These are phyloP conservation scores for Metridium senile DNA, from an alignment of 92 coral and sea anemone genomes.

Conservation along the genomic window DNA sequence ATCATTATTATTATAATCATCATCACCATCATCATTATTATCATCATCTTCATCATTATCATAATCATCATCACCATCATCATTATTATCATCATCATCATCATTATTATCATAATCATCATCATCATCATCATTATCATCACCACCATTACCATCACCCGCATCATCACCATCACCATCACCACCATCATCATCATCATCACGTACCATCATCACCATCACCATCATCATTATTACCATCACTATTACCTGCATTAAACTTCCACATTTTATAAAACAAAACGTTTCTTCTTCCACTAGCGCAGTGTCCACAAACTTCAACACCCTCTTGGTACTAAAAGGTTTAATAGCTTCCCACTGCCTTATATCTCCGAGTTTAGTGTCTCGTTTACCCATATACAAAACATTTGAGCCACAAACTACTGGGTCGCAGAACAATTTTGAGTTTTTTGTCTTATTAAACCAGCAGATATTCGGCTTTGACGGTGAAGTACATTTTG, in stretches of 20 bases:
- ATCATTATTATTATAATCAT: too few relatives aligned
- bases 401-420: not conserved
- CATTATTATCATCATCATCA: too few relatives aligned
- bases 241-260: slow-evolving; percentile 18
- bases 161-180: too few relatives aligned
- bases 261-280: slow-evolving; percentile 47
- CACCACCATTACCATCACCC: not conserved
- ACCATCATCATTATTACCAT: not conserved
- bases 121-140: not conserved
- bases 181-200: not conserved
- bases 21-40: not conserved
- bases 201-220: not conserved
- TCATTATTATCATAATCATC: too few relatives aligned
- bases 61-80: too few relatives aligned
- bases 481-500: not conserved
- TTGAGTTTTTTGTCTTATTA: not conserved
- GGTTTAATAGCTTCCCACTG: slow-evolving; percentile 21
- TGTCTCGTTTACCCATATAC: slow-evolving; percentile 1
- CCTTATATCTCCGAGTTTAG: slow-evolving; percentile 3
- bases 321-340: slow-evolving; percentile 11
- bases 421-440: not conserved
- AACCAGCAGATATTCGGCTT: not conserved
- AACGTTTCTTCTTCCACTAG: slow-evolving; percentile 37
- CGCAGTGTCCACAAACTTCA: slow-evolving; percentile 22
- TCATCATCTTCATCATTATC: not conserved